A percentile compares a stretch with the other conserved stretches of the same genome.
These are phyloP conservation scores for Agrilus cyanescens DNA, from an alignment of 2,888 invertebrate genomes.

Conservation along the genomic window DNA sequence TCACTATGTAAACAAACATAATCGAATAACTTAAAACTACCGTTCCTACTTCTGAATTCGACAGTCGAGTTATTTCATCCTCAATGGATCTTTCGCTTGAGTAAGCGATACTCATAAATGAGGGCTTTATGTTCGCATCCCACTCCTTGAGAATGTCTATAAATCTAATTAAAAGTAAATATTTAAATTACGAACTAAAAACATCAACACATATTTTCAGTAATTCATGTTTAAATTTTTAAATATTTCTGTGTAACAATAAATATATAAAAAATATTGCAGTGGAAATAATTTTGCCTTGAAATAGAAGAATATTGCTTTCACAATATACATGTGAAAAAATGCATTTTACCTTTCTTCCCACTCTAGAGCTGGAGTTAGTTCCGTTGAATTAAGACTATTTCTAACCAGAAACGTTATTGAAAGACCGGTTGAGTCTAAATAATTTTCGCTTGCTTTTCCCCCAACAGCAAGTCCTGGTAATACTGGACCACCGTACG, in stretches of 20 bases:
- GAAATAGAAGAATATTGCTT: too few relatives aligned
- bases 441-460: constrained; percentile 45
- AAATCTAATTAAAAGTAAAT: constrained; percentile 36
- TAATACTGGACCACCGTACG: constrained; percentile 80
- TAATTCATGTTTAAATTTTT: too few relatives aligned
- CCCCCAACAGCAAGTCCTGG: constrained; percentile 80
- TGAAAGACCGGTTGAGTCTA: constrained; percentile 54
- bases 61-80: constrained; percentile 80
- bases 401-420: constrained; percentile 72
- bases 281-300: too few relatives aligned
- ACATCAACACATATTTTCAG: too few relatives aligned
- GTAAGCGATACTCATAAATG: constrained; percentile 57
- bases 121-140: constrained; percentile 39
- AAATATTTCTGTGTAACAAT: too few relatives aligned
- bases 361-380: constrained; percentile 58
- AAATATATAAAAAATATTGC: too few relatives aligned
- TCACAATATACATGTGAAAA: not conserved
- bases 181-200: constrained; percentile 1
- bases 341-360: constrained; percentile 43
- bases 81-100: constrained; percentile 78
- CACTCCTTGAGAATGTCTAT: constrained; percentile 53
- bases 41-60: constrained; percentile 74
- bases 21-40: constrained; percentile 79
- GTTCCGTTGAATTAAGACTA: constrained; percentile 43
- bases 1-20: constrained; percentile 86